Base-by-base conservation (phyloP, 2,888 invertebrate species). In the Melieria picta region DNA sequence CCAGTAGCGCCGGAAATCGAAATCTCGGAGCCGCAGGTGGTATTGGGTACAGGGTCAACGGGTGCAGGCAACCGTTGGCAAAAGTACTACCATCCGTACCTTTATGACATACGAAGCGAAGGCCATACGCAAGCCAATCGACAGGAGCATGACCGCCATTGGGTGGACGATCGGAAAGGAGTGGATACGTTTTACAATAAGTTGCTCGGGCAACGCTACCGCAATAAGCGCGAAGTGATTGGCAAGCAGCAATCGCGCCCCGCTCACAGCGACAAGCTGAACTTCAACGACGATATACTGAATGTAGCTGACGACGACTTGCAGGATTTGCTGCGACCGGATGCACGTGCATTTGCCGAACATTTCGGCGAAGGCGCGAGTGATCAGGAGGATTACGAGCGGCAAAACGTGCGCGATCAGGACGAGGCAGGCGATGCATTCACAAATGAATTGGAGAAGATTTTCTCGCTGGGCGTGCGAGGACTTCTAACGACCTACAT, bases 401-500 rank as follows among this genome's bases (percentile, higher is more conserved):
- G 66, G 30, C n/a, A 46, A 63, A 74, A 69, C 61, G 75, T 72
- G 13, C 77, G 77, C 13, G 80, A 80, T 56, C 78, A 89, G 1
- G 89, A 89, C 11, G 90, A 90, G 66, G 88, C 89, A 52, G 85
- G 91, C 70, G 91, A 91, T 67, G 91, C 92, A 77, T 89, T 94
- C 75, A 91, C 93, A 0, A 89, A 91, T 64, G 94, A 95, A 87
- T 93, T 95, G 91, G 95, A 95, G 81, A 93, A 94, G 77, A 91
- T 94, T 60, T 95, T 95, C 80, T 90, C 94, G 0, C 91, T 93
- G 85, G 94, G 94, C n/a, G 93, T 94, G 60, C 89, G 94, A 77
- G 92, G 94, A 13, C 89, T 94, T 61, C 84, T 95, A 58, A 94
- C 93, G 0, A 92, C 92, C 45, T 94, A 94, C 79, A 93, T 95